phyloP scores from a whole-genome alignment of 2,797 vertebrate genomes.

The Helicolenus hilgendorfi region DNA sequence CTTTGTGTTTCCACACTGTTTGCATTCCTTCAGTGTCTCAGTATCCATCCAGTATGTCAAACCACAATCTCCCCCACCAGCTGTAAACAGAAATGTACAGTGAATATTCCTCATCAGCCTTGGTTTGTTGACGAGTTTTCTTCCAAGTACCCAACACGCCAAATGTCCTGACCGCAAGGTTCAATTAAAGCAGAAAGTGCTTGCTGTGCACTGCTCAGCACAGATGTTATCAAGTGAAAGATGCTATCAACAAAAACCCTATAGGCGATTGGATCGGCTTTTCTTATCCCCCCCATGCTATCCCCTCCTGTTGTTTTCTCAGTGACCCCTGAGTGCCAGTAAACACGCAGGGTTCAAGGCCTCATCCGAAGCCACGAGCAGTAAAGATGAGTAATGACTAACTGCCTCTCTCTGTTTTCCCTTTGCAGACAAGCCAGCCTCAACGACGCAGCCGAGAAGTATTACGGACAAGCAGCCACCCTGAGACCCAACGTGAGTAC shows the following conservation, averaged over 20 bases:
- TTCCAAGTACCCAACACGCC: conserved; percentile 22
- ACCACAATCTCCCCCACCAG: background rate
- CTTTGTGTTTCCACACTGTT: conserved; percentile 14
- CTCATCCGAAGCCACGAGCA: conserved; percentile 66
- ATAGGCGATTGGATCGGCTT: conserved; percentile 21
- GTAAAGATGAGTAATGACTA: conserved; percentile 86
- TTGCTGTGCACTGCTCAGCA: conserved; percentile 32
- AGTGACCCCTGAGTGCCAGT: conserved; percentile 71
- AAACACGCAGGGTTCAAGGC: conserved; percentile 74
- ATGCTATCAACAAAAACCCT: conserved; percentile 42
- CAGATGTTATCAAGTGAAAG: conserved; percentile 55
- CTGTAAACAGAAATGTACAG: background rate
- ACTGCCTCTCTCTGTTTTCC: conserved; percentile 66
- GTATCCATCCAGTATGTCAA: background rate
- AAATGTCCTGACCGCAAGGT: conserved; percentile 55
- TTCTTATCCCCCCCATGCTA: conserved; percentile 50
- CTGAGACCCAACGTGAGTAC: conserved; percentile 97
- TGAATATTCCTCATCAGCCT: conserved; percentile 11
- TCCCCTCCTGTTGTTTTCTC: conserved; percentile 70
- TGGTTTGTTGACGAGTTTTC: conserved; percentile 26
- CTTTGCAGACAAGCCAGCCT: conserved; percentile 96
- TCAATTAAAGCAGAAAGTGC: conserved; percentile 58
- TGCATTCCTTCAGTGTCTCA: conserved; percentile 4
- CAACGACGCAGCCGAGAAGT: conserved; percentile 97
- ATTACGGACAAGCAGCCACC: conserved; percentile 96